phyloP scores from a whole-genome alignment of 2,113 vertebrate genomes.

The Entomyzon cyanotis region DNA sequence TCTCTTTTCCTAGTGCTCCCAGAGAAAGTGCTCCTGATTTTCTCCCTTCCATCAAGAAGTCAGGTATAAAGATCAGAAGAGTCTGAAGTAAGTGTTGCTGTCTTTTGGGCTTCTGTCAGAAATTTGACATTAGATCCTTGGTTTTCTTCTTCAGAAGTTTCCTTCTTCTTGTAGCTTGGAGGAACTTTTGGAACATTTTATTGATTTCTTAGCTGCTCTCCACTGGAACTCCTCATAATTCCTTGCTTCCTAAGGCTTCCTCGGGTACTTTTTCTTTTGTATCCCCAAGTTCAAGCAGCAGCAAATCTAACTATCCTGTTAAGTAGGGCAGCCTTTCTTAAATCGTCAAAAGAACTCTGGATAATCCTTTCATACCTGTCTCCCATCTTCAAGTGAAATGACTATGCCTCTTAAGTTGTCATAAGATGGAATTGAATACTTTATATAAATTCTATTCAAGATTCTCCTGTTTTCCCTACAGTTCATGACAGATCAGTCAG shows the following conservation, averaged over 20 bases:
- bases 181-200: not conserved
- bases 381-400: constrained; percentile 30
- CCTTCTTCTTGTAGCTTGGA: not conserved
- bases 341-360: not conserved
- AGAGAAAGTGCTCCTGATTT: not conserved
- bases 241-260: not conserved
- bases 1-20: not conserved
- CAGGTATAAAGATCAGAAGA: not conserved
- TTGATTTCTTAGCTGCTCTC: not conserved
- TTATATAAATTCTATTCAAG: constrained; percentile 7
- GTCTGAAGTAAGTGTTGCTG: not conserved
- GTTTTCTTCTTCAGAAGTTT: not conserved
- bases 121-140: not conserved
- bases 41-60: not conserved
- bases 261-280: not conserved
- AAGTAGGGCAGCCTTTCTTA: constrained; percentile 45
- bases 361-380: constrained; percentile 52
- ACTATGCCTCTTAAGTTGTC: constrained; percentile 25
- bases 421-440: not conserved
- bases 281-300: not conserved
- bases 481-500: constrained; percentile 26
- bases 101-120: not conserved
- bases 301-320: constrained; percentile 4
- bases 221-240: constrained; percentile 1
- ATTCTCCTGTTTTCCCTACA: constrained; percentile 13